Evolutionary conservation across 2,888 invertebrate species (phyloP).

Genomic region (Acleris holmiana): DNA sequence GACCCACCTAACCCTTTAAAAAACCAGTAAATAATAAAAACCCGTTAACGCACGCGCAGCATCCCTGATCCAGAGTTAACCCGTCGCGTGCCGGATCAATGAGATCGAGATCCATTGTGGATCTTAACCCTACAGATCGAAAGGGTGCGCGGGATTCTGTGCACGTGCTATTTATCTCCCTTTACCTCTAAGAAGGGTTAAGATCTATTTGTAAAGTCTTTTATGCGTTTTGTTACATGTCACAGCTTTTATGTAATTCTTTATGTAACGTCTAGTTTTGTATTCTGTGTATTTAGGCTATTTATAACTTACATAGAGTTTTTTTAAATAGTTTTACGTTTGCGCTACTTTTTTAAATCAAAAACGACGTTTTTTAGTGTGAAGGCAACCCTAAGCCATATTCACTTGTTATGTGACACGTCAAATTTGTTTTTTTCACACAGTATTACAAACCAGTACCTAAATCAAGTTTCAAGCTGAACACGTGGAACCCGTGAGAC

Average conservation of each 20-base stretch:
- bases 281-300: not conserved
- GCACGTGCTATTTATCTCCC: conserved; percentile 58
- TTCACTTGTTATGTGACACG: conserved; percentile 1
- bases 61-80: conserved; percentile 55
- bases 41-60: conserved; percentile 33
- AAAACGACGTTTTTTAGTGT: no score
- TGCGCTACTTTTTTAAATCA: not conserved
- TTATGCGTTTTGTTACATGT: conserved; percentile 4
- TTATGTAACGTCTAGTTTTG: not conserved
- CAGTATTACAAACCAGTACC: conserved; percentile 32
- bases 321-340: not conserved
- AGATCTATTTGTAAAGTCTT: conserved; percentile 19
- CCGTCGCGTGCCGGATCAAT: conserved; percentile 80
- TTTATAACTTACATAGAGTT: not conserved
- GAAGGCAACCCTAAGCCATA: not conserved
- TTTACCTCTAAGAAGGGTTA: conserved; percentile 6
- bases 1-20: not conserved
- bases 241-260: not conserved
- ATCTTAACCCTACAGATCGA: conserved; percentile 62
- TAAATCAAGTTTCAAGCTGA: conserved; percentile 39
- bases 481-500: conserved; percentile 79
- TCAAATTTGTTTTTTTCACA: conserved; percentile 25
- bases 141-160: conserved; percentile 80
- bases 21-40: conserved; percentile 10
- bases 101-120: conserved; percentile 68